Conservation (phyloP, 2,113 vertebrate species). For the Hypocryptadius cinnamomeus region DNA sequence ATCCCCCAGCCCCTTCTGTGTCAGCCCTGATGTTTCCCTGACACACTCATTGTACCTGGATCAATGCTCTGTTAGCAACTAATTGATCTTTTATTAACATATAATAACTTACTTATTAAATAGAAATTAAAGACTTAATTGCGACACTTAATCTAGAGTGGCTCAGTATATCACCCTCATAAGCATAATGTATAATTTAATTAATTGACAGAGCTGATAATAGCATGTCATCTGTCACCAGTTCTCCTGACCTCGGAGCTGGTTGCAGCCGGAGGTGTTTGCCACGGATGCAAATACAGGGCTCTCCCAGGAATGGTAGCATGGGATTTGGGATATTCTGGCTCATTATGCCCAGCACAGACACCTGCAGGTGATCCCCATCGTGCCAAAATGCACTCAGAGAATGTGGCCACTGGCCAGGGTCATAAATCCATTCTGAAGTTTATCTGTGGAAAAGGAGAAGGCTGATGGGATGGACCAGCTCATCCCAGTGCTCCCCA, state of each 20-base stretch:
- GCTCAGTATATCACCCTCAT: constrained; percentile 66
- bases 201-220: constrained; percentile 68
- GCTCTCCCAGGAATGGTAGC: background rate
- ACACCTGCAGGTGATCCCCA: background rate
- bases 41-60: constrained; percentile 69
- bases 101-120: constrained; percentile 75
- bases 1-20: constrained; percentile 29
- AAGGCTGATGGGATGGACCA: background rate
- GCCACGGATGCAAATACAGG: accelerated
- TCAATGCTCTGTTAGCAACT: constrained; percentile 69
- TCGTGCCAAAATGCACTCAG: background rate
- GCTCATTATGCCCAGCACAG: accelerated
- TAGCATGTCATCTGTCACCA: constrained; percentile 66
- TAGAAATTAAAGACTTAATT: constrained; percentile 78
- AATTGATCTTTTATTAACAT: constrained; percentile 78
- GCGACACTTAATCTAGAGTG: constrained; percentile 67
- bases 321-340: accelerated
- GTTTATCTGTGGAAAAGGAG: background rate
- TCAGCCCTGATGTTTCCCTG: constrained; percentile 59
- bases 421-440: background rate
- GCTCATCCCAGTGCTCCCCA: background rate
- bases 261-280: constrained; percentile 25
- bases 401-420: background rate
- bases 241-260: constrained; percentile 65
- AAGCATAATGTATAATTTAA: constrained; percentile 68